phyloP scores from a whole-genome alignment of 2,888 invertebrate genomes.

The Andrena haemorrhoa region DNA sequence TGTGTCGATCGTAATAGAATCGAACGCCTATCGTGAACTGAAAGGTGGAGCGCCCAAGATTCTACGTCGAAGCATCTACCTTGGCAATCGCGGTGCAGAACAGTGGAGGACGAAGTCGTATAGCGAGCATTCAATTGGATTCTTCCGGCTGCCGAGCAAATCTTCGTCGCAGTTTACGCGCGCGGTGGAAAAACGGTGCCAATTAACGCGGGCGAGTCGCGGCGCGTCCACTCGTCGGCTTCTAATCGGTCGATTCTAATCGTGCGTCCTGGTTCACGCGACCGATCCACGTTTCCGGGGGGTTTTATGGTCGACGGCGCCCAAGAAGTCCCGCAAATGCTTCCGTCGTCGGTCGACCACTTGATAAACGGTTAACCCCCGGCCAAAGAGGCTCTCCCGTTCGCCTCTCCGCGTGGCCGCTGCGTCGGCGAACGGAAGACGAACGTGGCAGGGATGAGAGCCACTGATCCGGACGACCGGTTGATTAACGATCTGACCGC shows the following conservation, averaged over 20 bases:
- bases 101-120: too few relatives aligned
- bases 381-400: slow-evolving; percentile 14
- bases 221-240: background rate
- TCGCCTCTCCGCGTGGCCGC: background rate
- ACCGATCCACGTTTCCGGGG: background rate
- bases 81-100: too few relatives aligned
- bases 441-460: slow-evolving; percentile 51
- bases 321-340: slow-evolving; percentile 65
- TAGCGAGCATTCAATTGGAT: too few relatives aligned
- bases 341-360: slow-evolving; percentile 62
- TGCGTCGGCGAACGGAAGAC: slow-evolving; percentile 2
- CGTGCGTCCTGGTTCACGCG: background rate
- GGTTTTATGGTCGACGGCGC: slow-evolving; percentile 62
- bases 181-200: slow-evolving; percentile 16
- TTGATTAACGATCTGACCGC: slow-evolving; percentile 71
- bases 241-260: slow-evolving; percentile 15
- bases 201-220: slow-evolving; percentile 62
- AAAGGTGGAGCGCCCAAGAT: too few relatives aligned
- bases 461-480: slow-evolving; percentile 65
- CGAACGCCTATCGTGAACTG: too few relatives aligned
- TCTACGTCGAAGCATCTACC: too few relatives aligned
- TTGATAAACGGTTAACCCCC: slow-evolving; percentile 68
- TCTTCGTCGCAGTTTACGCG: background rate
- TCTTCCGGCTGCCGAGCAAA: background rate
- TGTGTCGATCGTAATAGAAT: background rate